These are phyloP conservation scores for Osmerus mordax DNA, from an alignment of 2,113 vertebrate species.

Conservation along the genomic window DNA sequence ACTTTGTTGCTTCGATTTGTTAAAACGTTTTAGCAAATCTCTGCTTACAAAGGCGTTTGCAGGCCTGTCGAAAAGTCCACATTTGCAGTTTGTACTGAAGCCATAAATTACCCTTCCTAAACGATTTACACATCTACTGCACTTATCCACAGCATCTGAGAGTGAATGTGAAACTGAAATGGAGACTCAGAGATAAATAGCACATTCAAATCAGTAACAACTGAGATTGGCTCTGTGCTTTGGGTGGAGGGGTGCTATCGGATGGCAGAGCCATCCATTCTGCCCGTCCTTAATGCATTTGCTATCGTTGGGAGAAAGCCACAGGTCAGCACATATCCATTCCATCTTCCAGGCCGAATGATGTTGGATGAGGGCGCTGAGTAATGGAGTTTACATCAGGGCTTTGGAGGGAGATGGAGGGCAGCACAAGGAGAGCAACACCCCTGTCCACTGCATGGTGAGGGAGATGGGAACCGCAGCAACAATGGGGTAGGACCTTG, in stretches of 20 bases:
- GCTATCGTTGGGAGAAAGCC: conserved; percentile 1
- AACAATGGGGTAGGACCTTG: not conserved
- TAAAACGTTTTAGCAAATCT: too few species aligned
- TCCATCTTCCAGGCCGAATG: conserved; percentile 24
- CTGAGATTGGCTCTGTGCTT: too few species aligned
- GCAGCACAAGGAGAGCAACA: conserved; percentile 19
- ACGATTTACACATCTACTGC: too few species aligned
- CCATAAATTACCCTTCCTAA: too few species aligned
- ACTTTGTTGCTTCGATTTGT: too few species aligned
- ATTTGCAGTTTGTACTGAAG: too few species aligned
- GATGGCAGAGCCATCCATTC: conserved; percentile 36
- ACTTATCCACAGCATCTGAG: not conserved
- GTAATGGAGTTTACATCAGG: conserved; percentile 39
- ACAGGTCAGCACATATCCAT: conserved; percentile 35
- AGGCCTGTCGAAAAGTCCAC: too few species aligned
- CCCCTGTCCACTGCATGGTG: conserved; percentile 18
- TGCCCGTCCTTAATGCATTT: conserved; percentile 52
- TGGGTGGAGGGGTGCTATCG: conserved; percentile 41
- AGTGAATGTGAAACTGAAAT: too few species aligned
- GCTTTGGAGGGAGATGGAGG: conserved; percentile 1
- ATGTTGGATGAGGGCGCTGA: conserved; percentile 14
- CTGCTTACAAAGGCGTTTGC: too few species aligned
- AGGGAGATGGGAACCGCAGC: not conserved
- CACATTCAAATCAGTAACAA: too few species aligned
- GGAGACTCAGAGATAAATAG: too few species aligned